Percentiles rank a stretch among this genome's conserved stretches.
phyloP scores from a whole-genome alignment of 2,797 vertebrate genomes.

The Toxotes lorentzi region DNA sequence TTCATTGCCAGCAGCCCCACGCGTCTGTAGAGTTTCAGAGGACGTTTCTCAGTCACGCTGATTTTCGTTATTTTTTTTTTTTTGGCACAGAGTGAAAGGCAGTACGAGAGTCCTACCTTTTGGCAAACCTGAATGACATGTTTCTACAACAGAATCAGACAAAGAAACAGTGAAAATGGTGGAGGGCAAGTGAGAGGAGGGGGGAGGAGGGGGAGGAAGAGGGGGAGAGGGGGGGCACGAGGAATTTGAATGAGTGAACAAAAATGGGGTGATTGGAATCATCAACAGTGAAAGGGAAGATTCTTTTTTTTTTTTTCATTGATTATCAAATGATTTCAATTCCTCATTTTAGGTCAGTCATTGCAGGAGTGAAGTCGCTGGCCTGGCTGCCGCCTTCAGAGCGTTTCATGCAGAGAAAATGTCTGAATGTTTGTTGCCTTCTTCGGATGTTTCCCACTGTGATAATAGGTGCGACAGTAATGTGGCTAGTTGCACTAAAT shows the following conservation, averaged over 20 bases:
- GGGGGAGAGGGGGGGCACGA: slow-evolving; percentile 31
- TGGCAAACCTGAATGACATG: slow-evolving; percentile 99
- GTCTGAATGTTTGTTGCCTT: too few relatives aligned
- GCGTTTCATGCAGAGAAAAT: neutral
- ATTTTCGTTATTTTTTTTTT: slow-evolving; percentile 13
- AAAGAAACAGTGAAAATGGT: slow-evolving; percentile 87
- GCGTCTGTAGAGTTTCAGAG: slow-evolving; percentile 38
- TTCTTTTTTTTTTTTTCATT: neutral
- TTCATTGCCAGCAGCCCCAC: slow-evolving; percentile 74
- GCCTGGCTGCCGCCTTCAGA: slow-evolving; percentile 49
- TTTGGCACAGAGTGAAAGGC: slow-evolving; percentile 65
- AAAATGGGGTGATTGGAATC: slow-evolving; percentile 86
- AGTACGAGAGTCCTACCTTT: slow-evolving; percentile 96
- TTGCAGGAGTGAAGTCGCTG: slow-evolving; percentile 51
- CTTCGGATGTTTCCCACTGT: neutral
- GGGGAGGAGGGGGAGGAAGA: neutral
- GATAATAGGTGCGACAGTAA: neutral
- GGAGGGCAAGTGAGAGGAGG: slow-evolving; percentile 60
- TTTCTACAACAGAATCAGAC: slow-evolving; percentile 97
- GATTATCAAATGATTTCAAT: slow-evolving; percentile 66
- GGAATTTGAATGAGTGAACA: slow-evolving; percentile 83
- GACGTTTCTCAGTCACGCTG: slow-evolving; percentile 33
- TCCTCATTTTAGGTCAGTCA: slow-evolving; percentile 70
- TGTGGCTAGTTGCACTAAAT: neutral
- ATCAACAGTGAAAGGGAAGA: slow-evolving; percentile 45